Evolutionary conservation across 2,113 vertebrate species (phyloP), one percentile per base, ranked within the genome.

Genomic region (Agapornis roseicollis): DNA sequence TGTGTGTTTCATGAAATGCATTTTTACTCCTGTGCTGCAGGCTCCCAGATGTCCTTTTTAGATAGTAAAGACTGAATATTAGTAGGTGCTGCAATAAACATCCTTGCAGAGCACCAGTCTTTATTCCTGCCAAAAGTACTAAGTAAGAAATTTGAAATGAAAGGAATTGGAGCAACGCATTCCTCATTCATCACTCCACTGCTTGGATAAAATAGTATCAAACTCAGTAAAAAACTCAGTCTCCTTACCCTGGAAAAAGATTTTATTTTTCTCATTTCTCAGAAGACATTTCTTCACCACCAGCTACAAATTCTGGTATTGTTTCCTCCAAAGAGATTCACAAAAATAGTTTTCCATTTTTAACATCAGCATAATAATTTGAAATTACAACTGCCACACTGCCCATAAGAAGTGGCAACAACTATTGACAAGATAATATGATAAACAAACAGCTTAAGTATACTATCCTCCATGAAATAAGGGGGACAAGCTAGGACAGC

Each of bases 171-270:
- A 87, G 49, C 42, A 87, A 53, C 44, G 17, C 18, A 64, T 86
- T 95, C 41, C 17, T 86, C 84, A 89, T 83, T 78, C 74, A 56
- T 92, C 77, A 81, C 47, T 53, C 63, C 46, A 76, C 22, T 88
- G 29, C 37, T 78, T 61, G 49, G 39, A 39, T 52, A 73, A 88
- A 94, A 89, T 33, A 94, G 68, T 44, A 93, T 65, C 87, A 90
- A 94, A 76, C 7, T 53, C 44, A 22, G 68, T 52, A 89, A 96
- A 94, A 89, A 85, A 89, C 90, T 89, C 82, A 71, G 22, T 69
- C 41, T 64, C 35, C 69, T 91, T 64, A 68, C 61, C 63, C 80
- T 50, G 68, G 90, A 93, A 55, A 90, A 92, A 90, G 52, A n/a
- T 66, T 90, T 85, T 85, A 41, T 84, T 89, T 86, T 80, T 50